Evolutionary conservation across 2,888 invertebrate species (phyloP), one percentile per base, ranked within the genome.

Genomic region (Chymomyza procnemis): DNA sequence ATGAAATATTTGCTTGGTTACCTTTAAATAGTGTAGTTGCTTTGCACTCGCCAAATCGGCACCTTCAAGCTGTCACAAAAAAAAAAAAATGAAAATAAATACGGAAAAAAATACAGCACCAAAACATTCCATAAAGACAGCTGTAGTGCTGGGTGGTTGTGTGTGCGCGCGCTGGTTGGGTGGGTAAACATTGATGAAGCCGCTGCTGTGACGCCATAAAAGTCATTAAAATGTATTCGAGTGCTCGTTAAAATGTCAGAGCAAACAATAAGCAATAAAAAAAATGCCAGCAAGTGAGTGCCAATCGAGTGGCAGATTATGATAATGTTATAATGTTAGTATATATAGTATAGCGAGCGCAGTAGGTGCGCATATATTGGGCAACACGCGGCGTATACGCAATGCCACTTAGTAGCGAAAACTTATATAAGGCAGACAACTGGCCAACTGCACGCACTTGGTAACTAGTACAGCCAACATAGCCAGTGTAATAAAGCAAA

Each of bases 211-310:
- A 56, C 55, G 71, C 69, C 64, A 71, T 76, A 79, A 84, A 80
- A 81, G 81, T 64, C 85, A 83, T 87, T 80, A 76, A 85, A 82
- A 78, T 87, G 72, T 85, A 82, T 85, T 82, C 72, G 66, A 75
- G 82, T 69, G 85, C 77, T 81, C 81, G 81, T 81, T 86, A 86
- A 81, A 86, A 68, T 72, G 82, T 73, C 75, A 68, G 77, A 63
- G 58, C 61, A 41, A 76, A 73, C 80, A 81, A 86, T 81, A 72
- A 69, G 68, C 79, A 66, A 83, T 78, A 83, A 86, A 81, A 73
- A 71, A 69, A 79, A 26, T 26, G 87, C 80, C 74, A 67, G 75
- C 64, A 66, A 66, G 56, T 22, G 26, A 56, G 14, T 56, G 56
- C n/a, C 47, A 5, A 54, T 46, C 55, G 62, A 67, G 60, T 62